Evolutionary conservation across 2,888 invertebrate species (phyloP), one percentile per base, ranked within the genome.

Genomic region (Phorcus lineatus): DNA sequence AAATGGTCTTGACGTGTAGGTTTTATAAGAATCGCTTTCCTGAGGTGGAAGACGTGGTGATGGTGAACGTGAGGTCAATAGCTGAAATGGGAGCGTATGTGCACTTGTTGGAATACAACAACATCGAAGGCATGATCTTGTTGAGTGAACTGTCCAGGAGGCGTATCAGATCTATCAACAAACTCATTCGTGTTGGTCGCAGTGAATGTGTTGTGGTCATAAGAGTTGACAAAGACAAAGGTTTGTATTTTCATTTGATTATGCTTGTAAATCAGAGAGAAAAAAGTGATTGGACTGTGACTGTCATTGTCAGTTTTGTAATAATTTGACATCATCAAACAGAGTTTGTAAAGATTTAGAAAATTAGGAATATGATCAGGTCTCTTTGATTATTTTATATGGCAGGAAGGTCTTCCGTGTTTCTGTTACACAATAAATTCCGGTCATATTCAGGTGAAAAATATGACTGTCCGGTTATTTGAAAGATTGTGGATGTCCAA

Each of bases 1-100:
- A 79, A 74, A 92, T 92, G 91, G 90, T 90, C 79, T 81, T 93
- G 36, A 86, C 91, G n/a, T 93, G 93, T 88, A 95, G 99, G 92
- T 99, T 97, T 95, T 99, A 99, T 93, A 96, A 97, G 92, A 97
- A 98, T 94, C 97, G 96, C 92, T 99, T 98, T 94, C 99, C 99
- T 0, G 99, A 99, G 93, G 96, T 99, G 82, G 99, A 99, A 91
- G 99, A 99, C 95, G 99, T 99, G 75, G 99, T 99, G 74, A 98
- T 99, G 98, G 99, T 99, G 36, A 99, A 98, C 92, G 99, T 99
- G 2, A 95, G 98, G 67, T 93, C 98, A 85, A 99, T 99, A 91
- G 99, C 99, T 22, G 99, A 99, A 95, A 99, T 99, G 99, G 99
- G 99, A 82, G 99, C 99, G 1, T 99, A 99, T 93, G 99, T 99